Percentiles rank a stretch among this genome's conserved stretches.
phyloP scores from a whole-genome alignment of 2,888 invertebrate genomes.

The Apodemia hepburni region DNA sequence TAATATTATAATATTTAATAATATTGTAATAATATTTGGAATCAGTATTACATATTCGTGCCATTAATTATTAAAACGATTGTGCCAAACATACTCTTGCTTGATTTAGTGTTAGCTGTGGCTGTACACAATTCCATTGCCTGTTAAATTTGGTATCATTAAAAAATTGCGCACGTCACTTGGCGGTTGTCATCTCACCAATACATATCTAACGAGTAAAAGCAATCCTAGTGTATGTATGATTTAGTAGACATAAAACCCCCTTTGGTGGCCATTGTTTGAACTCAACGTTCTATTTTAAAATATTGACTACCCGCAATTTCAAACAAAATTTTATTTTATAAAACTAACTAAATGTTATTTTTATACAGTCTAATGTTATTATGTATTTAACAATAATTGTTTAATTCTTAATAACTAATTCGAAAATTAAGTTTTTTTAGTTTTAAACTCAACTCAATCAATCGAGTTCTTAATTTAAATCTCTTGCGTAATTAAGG shows the following conservation, averaged over 20 bases:
- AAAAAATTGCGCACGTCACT: conserved; percentile 40
- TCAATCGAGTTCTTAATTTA: no score
- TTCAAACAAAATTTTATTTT: no score
- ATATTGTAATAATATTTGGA: conserved; percentile 20
- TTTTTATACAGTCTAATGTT: no score
- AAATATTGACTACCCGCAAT: not conserved
- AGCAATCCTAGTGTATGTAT: conserved; percentile 71
- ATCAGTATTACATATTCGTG: conserved; percentile 48
- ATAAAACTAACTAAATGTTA: no score
- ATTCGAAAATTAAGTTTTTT: no score
- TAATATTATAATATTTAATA: conserved; percentile 9
- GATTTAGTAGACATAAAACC: conserved; percentile 48
- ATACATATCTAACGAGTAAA: conserved; percentile 70
- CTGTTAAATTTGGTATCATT: conserved; percentile 17
- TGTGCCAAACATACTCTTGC: conserved; percentile 43
- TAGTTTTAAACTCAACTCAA: no score
- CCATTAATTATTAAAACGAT: conserved; percentile 40
- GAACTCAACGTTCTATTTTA: conserved; percentile 10
- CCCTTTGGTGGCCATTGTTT: conserved; percentile 36
- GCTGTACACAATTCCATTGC: conserved; percentile 17
- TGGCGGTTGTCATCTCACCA: conserved; percentile 51
- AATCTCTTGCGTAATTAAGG: no score
- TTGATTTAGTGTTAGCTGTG: conserved; percentile 17
- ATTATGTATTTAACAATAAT: no score
- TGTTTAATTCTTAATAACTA: no score